A percentile compares a stretch with the other conserved stretches of the same genome.
These are phyloP conservation scores for Phlogophora meticulosa DNA, from an alignment of 2,888 invertebrate genomes.

Conservation along the genomic window DNA sequence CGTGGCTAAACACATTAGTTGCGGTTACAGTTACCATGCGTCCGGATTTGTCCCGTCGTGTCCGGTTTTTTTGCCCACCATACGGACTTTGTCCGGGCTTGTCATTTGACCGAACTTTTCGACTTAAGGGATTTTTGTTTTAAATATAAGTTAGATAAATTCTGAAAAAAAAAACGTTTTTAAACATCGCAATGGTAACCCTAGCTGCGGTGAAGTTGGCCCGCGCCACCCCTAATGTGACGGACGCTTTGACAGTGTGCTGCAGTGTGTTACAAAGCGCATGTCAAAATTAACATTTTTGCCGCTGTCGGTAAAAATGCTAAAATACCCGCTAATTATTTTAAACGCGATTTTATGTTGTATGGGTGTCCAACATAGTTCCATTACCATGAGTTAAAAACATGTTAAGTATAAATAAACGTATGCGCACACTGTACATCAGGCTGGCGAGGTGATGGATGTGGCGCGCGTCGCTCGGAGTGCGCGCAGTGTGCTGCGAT, in stretches of 20 bases:
- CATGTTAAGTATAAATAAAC: constrained; percentile 34
- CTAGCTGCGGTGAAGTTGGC: constrained; percentile 52
- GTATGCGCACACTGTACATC: constrained; percentile 35
- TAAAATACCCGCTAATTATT: neutral
- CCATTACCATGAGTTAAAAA: constrained; percentile 34
- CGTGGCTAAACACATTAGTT: constrained; percentile 63
- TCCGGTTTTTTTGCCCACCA: too few relatives aligned
- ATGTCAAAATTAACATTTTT: constrained; percentile 19
- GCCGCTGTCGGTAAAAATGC: too few relatives aligned
- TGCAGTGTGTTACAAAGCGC: constrained; percentile 1
- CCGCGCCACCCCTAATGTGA: constrained; percentile 13
- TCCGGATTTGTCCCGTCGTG: too few relatives aligned
- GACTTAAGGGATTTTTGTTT: too few relatives aligned
- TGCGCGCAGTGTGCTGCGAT: constrained; percentile 27
- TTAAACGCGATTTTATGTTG: neutral
- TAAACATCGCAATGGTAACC: too few relatives aligned
- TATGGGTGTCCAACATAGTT: neutral
- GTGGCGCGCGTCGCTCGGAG: constrained; percentile 20
- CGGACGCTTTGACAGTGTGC: constrained; percentile 7
- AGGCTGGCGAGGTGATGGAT: constrained; percentile 36
- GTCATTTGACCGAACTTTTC: too few relatives aligned
- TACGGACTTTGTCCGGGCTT: too few relatives aligned
- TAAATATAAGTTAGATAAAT: too few relatives aligned
- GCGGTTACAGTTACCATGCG: constrained; percentile 14
- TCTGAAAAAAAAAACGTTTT: too few relatives aligned